phyloP scores from a whole-genome alignment of 2,888 invertebrate genomes.

The Aphrophora alni region DNA sequence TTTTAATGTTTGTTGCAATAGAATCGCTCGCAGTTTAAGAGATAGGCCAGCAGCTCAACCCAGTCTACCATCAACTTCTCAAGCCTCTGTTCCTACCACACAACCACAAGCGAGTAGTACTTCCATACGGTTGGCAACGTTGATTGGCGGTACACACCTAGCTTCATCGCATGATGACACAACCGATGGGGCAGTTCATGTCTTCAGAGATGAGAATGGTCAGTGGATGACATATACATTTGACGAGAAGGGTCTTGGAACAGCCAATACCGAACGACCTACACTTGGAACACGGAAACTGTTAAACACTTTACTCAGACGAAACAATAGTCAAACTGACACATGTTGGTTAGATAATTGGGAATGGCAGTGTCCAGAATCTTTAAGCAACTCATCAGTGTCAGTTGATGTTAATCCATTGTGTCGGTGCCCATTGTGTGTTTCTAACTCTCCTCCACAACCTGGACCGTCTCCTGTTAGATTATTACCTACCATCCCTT shows the following conservation, averaged over 20 bases:
- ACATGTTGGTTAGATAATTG: conserved; percentile 39
- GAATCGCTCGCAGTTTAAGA: conserved; percentile 25
- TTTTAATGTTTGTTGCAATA: neutral
- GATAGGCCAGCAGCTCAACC: conserved; percentile 28
- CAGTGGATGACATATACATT: conserved; percentile 89
- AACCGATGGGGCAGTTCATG: conserved; percentile 80
- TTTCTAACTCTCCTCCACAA: neutral
- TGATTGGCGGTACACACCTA: conserved; percentile 54
- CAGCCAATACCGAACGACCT: conserved; percentile 25
- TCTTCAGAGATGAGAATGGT: conserved; percentile 76
- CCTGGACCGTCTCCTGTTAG: conserved; percentile 28
- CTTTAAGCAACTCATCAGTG: conserved; percentile 34
- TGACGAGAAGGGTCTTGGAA: conserved; percentile 67
- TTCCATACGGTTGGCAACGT: conserved; percentile 39
- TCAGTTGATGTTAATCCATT: conserved; percentile 24
- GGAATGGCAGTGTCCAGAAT: conserved; percentile 40
- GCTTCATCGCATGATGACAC: conserved; percentile 81
- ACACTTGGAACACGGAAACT: conserved; percentile 27
- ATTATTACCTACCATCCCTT: conserved; percentile 58
- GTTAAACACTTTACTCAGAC: conserved; percentile 29
- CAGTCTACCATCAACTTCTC: conserved; percentile 25
- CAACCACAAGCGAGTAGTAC: conserved; percentile 22
- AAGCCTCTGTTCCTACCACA: neutral
- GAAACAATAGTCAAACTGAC: conserved; percentile 35
- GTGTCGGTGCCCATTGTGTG: neutral